phyloP scores from a whole-genome alignment of 2,888 invertebrate genomes.

The Cataglyphis albicans region DNA sequence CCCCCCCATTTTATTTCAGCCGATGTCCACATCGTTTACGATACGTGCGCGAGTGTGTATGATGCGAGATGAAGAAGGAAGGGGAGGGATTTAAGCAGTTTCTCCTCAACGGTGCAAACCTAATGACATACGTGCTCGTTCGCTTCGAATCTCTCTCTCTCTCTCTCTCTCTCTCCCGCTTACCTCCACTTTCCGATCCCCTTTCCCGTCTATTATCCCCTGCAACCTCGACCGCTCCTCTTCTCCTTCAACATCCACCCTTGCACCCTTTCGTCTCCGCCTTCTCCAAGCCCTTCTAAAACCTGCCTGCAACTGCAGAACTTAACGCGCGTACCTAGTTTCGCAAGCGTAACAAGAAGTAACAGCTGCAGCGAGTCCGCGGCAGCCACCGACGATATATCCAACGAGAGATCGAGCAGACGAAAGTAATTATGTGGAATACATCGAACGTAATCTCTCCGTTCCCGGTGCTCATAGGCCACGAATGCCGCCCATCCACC shows the following conservation, averaged over 20 bases:
- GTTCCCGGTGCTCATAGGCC: conserved; percentile 40
- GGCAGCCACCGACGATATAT: conserved; percentile 68
- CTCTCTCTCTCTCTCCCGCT: conserved; percentile 31
- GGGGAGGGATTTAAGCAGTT: conserved; percentile 65
- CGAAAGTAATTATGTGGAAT: conserved; percentile 82
- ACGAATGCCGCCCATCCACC: conserved; percentile 39
- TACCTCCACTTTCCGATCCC: conserved; percentile 51
- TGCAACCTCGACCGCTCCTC: conserved; percentile 27
- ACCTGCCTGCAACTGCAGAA: conserved; percentile 60
- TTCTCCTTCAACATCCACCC: conserved; percentile 56
- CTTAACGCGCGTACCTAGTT: conserved; percentile 74
- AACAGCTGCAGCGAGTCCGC: conserved; percentile 77
- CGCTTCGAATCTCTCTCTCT: conserved; percentile 15
- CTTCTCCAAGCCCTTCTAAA: conserved; percentile 39
- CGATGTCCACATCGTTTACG: conserved; percentile 42
- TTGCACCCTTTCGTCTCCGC: conserved; percentile 49
- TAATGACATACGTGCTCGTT: conserved; percentile 73
- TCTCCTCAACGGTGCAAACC: conserved; percentile 64
- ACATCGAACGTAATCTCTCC: conserved; percentile 74
- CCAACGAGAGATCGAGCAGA: conserved; percentile 70
- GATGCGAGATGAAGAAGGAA: conserved; percentile 55
- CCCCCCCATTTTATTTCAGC: conserved; percentile 32
- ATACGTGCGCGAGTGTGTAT: conserved; percentile 46
- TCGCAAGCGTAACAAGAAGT: conserved; percentile 75
- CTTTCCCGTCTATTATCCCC: background rate